phyloP scores from a whole-genome alignment of 2,888 invertebrate genomes.

The Lapara coniferarum region DNA sequence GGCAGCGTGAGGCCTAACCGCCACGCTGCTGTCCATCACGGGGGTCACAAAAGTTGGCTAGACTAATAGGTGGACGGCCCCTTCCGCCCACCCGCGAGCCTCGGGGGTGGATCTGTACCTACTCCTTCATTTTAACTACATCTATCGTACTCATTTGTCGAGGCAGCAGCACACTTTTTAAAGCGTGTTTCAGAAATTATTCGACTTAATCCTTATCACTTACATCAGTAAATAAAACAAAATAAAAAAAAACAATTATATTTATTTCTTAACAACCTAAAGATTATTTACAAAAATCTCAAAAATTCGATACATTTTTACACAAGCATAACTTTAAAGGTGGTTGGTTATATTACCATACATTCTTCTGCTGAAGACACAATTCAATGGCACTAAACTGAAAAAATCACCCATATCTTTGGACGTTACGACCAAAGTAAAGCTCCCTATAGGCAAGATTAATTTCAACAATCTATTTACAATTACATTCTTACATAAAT shows the following conservation, averaged over 20 bases:
- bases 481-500: slow-evolving; percentile 26
- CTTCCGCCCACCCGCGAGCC: too few relatives aligned
- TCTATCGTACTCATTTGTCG: too few relatives aligned
- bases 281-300: slow-evolving; percentile 44
- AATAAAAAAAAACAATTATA: slow-evolving; percentile 26
- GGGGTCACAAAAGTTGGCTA: too few relatives aligned
- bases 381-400: slow-evolving; percentile 60
- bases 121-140: too few relatives aligned
- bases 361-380: slow-evolving; percentile 42
- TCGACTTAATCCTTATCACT: too few relatives aligned
- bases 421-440: slow-evolving; percentile 49
- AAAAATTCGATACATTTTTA: slow-evolving; percentile 41
- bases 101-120: too few relatives aligned
- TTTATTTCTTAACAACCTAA: slow-evolving; percentile 25
- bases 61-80: too few relatives aligned
- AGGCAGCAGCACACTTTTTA: too few relatives aligned
- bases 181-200: background rate
- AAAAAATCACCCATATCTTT: slow-evolving; percentile 46
- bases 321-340: slow-evolving; percentile 41
- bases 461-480: slow-evolving; percentile 22
- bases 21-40: too few relatives aligned
- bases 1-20: too few relatives aligned
- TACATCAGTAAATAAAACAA: background rate
- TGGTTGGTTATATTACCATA: slow-evolving; percentile 48
- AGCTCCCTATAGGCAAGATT: slow-evolving; percentile 44